Evolutionary conservation across 1,140 invertebrate species (phyloP), one percentile per base, ranked within the genome.

Genomic region (Drosophila leontia): DNA sequence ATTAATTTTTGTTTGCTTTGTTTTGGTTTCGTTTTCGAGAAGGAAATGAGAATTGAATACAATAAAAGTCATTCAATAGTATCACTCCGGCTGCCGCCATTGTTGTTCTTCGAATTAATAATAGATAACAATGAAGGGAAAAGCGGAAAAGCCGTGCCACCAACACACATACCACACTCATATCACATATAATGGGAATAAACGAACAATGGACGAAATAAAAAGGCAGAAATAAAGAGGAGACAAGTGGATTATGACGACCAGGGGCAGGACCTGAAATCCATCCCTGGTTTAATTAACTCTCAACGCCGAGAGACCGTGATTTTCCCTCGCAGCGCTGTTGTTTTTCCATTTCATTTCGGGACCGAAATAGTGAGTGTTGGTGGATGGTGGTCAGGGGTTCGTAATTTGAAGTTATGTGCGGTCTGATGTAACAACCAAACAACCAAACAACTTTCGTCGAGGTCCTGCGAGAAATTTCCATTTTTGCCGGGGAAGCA

Each of bases 41-140:
- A 77, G 78, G 72, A 84, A 90, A 75, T 88, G 80, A 72, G 84
- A 75, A 88, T 87, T 88, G 80, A 78, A 88, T 83, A 83, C 80
- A 84, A 78, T 88, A 80, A 86, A 86, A 86, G 67, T 82, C 74
- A 75, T 83, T 78, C 48, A 75, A 50, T 65, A 71, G 68, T 65
- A 76, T 78, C 67, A 80, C 68, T 61, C 19, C 19, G n/a, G 17
- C 44, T 26, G 42, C 37, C 42, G 26, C 45, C 44, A 44, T 78
- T 74, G 48, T 56, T 82, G 59, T 35, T 62, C 32, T 15, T 39
- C 55, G 80, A 86, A 86, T 86, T 82, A 86, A 86, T 87, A 87
- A 87, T 72, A 72, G 83, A 87, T 87, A 87, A 87, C 71, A 87
- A 87, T 72, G 67, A 60, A n/a, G 41, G 41, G 34, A 32, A 60